These are phyloP conservation scores for Diphyllodes magnificus DNA, from an alignment of 2,113 vertebrate genomes.

Conservation along the genomic window DNA sequence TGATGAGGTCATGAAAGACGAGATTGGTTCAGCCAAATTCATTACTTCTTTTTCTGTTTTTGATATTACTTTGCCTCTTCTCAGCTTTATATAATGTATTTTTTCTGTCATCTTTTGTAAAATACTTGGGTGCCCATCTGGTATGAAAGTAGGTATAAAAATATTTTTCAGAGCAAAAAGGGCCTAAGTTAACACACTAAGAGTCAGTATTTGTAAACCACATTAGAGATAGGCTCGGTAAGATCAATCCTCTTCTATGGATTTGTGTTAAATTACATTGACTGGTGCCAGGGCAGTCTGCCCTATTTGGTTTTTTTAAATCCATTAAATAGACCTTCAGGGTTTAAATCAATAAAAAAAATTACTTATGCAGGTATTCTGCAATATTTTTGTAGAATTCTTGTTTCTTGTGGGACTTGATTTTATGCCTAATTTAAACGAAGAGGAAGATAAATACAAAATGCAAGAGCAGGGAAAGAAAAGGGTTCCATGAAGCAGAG, in stretches of 20 bases:
- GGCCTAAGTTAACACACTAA: not conserved
- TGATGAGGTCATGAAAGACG: slow-evolving; percentile 64
- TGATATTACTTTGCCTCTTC: slow-evolving; percentile 48
- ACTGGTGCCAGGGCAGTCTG: not conserved
- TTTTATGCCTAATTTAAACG: not conserved
- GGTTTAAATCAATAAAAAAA: not conserved
- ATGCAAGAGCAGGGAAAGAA: not conserved
- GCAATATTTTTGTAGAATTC: not conserved
- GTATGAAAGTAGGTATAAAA: slow-evolving; percentile 33
- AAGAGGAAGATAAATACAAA: not conserved
- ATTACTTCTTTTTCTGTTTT: slow-evolving; percentile 55
- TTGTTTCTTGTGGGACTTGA: not conserved
- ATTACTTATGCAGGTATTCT: not conserved
- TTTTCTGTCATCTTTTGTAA: slow-evolving; percentile 64
- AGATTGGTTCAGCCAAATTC: slow-evolving; percentile 64
- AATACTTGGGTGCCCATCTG: slow-evolving; percentile 34
- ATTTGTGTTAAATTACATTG: slow-evolving; percentile 24
- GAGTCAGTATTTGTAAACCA: slow-evolving; percentile 6
- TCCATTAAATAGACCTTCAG: not conserved
- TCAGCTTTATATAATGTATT: slow-evolving; percentile 59
- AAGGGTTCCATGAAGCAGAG: not conserved
- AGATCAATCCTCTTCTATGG: slow-evolving; percentile 9
- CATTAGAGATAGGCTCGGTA: slow-evolving; percentile 4
- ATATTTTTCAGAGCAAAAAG: slow-evolving; percentile 11
- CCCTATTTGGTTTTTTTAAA: not conserved